Evolutionary conservation across 1,140 invertebrate species (phyloP).

Genomic region (Hyles euphorbiae): DNA sequence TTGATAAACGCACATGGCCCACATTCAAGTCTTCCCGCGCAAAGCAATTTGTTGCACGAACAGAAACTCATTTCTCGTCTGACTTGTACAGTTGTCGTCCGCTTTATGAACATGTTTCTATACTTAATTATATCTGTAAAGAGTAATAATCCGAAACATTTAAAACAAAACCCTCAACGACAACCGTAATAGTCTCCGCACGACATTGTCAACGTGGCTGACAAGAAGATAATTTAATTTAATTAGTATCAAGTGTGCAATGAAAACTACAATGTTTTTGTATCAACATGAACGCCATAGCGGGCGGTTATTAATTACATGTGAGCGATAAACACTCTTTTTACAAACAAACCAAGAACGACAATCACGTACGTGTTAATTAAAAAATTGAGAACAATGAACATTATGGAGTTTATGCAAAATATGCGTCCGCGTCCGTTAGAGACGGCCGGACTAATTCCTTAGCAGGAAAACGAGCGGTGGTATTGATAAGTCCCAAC

Average conservation of each 20-base stretch:
- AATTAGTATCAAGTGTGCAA: slow-evolving; percentile 18
- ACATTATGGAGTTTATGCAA: too few relatives aligned
- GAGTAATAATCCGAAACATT: slow-evolving; percentile 4
- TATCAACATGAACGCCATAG: not conserved
- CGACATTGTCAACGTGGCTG: slow-evolving; percentile 15
- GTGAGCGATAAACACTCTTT: too few relatives aligned
- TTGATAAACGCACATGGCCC: too few relatives aligned
- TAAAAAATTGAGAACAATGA: too few relatives aligned
- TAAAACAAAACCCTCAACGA: slow-evolving; percentile 7
- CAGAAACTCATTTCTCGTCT: too few relatives aligned
- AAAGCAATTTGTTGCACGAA: too few relatives aligned
- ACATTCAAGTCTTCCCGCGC: too few relatives aligned
- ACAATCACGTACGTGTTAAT: too few relatives aligned
- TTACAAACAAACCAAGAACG: too few relatives aligned
- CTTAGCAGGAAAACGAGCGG: slow-evolving; percentile 17
- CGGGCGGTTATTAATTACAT: too few relatives aligned
- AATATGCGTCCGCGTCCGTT: not conserved
- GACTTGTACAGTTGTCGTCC: too few relatives aligned
- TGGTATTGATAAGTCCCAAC: slow-evolving; percentile 16
- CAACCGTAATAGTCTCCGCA: slow-evolving; percentile 14
- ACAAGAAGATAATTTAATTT: slow-evolving; percentile 21
- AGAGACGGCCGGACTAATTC: slow-evolving; percentile 1
- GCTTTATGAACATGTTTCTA: not conserved
- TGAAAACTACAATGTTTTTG: slow-evolving; percentile 9
- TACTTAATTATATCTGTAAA: not conserved